Base-by-base conservation (phyloP, 1,140 invertebrate genomes). In the Phenacoccus solenopsis region DNA sequence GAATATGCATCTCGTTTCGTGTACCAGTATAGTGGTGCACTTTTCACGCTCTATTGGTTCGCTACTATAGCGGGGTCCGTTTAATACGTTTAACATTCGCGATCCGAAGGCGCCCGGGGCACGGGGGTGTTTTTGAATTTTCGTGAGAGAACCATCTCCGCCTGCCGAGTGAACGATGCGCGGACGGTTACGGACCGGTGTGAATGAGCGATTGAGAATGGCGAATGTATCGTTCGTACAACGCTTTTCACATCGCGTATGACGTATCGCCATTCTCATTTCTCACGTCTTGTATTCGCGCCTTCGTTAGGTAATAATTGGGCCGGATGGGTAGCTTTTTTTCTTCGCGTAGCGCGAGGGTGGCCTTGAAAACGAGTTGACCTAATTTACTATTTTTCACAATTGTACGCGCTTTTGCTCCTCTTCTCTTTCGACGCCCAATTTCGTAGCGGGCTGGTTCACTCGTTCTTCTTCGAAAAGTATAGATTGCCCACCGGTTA, bases 31-130 rank as follows among this genome's bases (percentile, higher is more conserved):
- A 10, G 25, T 25, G 25, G 59, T 64, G 59, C 59, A 64, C 59
- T 64, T 64, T 64, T 64, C 59, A 64, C 59, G 59, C 59, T 64
- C 59, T 64, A 64, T 64, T 64, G 59, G 59, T 64, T 64, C 25
- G 25, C 59, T 16, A 64, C 59, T 27, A 25, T 27, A 25, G 22
- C 59, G 59, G 9, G n/a, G 2, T 64, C 22, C 59, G 16, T 22
- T 64, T 64, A n/a, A 4, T 64, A 64, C 59, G 25, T 27, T 10
- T 24, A 20, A 25, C 25, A 64, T 64, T 64, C 59, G 59, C 21
- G 59, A 64, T 64, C 12, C 59, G 32, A 38, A n/a, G 32, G 32
- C n/a, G 32, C n/a, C 32, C n/a, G n/a, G n/a, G n/a, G n/a, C n/a
- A n/a, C n/a, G 38, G 38, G 38, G 38, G 38, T 49, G 38, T 64